A percentile compares a stretch with the other conserved stretches of the same genome.
Conservation (phyloP, 2,797 vertebrate species). For the Tauraco hartlaubi region DNA sequence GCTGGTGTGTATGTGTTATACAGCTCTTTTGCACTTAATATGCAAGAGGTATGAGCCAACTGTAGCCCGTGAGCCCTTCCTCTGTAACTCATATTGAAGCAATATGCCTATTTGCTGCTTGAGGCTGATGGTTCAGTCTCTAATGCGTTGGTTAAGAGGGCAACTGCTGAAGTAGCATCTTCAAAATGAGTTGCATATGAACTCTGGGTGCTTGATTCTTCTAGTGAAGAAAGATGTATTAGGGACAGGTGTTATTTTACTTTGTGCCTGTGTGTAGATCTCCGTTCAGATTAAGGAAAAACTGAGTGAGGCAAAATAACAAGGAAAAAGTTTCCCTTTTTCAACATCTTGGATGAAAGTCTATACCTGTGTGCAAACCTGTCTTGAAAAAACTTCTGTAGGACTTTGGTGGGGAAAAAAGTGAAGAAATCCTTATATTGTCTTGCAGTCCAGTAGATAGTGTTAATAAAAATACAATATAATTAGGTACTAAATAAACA, state of each 20-base stretch:
- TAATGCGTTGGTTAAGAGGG: neutral
- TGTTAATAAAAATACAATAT: slow-evolving; percentile 35
- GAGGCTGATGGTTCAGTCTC: neutral
- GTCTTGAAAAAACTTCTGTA: neutral
- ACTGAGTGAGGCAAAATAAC: neutral
- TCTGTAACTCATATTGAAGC: neutral
- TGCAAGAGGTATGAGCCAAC: neutral
- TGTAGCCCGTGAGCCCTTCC: neutral
- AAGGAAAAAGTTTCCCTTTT: neutral
- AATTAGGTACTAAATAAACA: slow-evolving; percentile 43
- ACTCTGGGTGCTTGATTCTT: neutral
- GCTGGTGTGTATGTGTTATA: neutral
- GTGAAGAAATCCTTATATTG: neutral
- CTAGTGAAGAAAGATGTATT: neutral
- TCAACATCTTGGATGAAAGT: neutral
- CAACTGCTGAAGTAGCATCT: neutral
- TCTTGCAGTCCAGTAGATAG: neutral
- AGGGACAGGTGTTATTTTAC: neutral
- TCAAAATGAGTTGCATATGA: neutral
- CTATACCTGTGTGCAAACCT: neutral
- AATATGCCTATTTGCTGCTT: neutral
- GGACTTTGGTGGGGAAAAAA: neutral
- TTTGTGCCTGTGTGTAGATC: neutral
- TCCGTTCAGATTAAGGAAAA: neutral
- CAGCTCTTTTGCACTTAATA: neutral